Base-by-base conservation (phyloP, 1,140 invertebrate genomes). In the Trinorchestia longiramus region DNA sequence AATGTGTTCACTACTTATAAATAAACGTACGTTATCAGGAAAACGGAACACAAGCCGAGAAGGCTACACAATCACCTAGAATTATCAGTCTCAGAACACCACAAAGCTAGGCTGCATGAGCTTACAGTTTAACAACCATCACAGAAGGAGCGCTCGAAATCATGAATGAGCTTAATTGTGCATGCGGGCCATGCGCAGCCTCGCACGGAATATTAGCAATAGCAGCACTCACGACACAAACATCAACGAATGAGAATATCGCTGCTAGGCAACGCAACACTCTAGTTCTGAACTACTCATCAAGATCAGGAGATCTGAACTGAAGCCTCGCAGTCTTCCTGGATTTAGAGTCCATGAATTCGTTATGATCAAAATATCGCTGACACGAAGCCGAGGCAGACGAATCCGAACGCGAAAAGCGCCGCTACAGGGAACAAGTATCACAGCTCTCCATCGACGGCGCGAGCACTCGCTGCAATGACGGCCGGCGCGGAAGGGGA, bases 401-500 rank as follows among this genome's bases (percentile, higher is more conserved):
- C n/a, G 88, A 41, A 43, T 90, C n/a, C 41, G 88, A 90, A 90
- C 88, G 88, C n/a, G 41, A 90, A 90, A 90, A 90, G 36, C 11
- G 41, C 88, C 41, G 88, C 88, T 90, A 90, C n/a, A 90, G 88
- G 28, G 88, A 90, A 43, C 88, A 41, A 4, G 88, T 42, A 43
- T 41, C 88, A 43, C 88, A 43, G 88, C 4, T 90, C 6, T 41
- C 88, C 88, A 15, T 11, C n/a, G 41, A 90, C 88, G 88, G 88
- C n/a, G 88, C 88, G 88, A 90, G 88, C 88, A 90, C 88, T 90
- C 88, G 88, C 88, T 42, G 88, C 88, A 90, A 90, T 90, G 88
- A 90, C 88, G 88, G 88, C 88, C 11, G 88, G 11, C 88, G 88
- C 88, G 43, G n/a, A 41, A 41, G 88, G 43, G 47, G 43, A 43